Base-by-base conservation (phyloP, 2,113 vertebrate genomes). In the Murina feae region DNA sequence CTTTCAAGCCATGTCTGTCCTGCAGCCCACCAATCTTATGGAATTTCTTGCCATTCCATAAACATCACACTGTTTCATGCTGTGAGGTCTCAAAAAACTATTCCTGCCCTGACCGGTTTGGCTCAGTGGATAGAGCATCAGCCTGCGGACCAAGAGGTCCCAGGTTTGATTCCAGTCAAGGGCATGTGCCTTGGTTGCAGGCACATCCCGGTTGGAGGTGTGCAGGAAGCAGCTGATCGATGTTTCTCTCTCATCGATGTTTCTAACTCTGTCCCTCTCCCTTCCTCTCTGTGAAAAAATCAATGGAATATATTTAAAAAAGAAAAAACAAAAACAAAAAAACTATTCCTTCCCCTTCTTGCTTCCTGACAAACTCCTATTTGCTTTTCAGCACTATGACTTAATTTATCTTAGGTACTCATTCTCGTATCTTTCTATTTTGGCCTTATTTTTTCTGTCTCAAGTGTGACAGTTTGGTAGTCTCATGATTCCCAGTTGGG, bases 321-420 rank as follows among this genome's bases (percentile, higher is more conserved):
- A n/a, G n/a, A n/a, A n/a, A n/a, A n/a, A n/a, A n/a, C n/a, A n/a
- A n/a, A n/a, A n/a, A n/a, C n/a, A n/a, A 89, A 79, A 92, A 95
- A 80, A 18, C 21, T 49, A 51, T 53, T 63, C 32, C 18, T 58
- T 84, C 20, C 16, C 51, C 4, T 91, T 86, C 7, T 91, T 89
- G n/a, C 35, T 91, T 94, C 69, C 71, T 89, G 49, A 88, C 17
- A 82, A 42, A 93, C 37, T 86, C 44, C 53, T 78, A 5, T 74
- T 90, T 84, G 23, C 76, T 91, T 95, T 93, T 83, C 78, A 95
- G 16, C 49, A 82, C 49, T 92, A 60, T 47, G 25, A 53, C 55
- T 93, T 89, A 75, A 78, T 74, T 90, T 86, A 66, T 85, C 25
- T 17, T 71, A 14, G 13, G 16, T 87, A 37, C 7, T 68, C 9